Evolutionary conservation across 2,797 vertebrate species (phyloP).

Genomic region (Myioborus melanocephalus): DNA sequence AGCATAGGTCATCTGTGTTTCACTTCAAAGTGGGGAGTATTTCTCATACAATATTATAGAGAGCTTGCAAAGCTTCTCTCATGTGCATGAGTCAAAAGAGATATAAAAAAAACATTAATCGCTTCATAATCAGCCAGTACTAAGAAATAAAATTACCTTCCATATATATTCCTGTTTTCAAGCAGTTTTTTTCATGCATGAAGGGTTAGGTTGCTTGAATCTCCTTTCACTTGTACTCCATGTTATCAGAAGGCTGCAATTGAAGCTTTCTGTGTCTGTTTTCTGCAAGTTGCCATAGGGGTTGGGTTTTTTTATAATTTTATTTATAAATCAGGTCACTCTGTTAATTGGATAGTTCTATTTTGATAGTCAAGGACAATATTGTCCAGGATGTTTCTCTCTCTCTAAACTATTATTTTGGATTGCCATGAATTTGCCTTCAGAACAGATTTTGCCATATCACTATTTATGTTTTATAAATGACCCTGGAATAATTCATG

Average conservation of each 20-base stretch:
- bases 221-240: not conserved
- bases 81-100: not conserved
- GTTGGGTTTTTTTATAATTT: not conserved
- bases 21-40: not conserved
- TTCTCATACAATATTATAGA: not conserved
- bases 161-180: not conserved
- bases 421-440: not conserved
- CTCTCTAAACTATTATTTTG: not conserved
- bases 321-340: not conserved
- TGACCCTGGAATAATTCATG: not conserved
- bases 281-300: rapidly evolving
- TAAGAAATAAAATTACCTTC: not conserved
- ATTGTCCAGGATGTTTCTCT: not conserved
- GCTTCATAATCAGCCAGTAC: not conserved
- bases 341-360: not conserved
- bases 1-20: not conserved
- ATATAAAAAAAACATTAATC: not conserved
- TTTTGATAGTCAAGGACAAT: not conserved
- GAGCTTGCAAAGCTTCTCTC: not conserved
- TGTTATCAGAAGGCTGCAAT: not conserved
- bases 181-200: not conserved
- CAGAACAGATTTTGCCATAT: not conserved
- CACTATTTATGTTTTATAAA: not conserved
- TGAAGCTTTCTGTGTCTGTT: not conserved
- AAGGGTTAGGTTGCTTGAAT: not conserved